Evolutionary conservation across 2,797 vertebrate species (phyloP), one percentile per base, ranked within the genome.

Genomic region (Botia almorhae): DNA sequence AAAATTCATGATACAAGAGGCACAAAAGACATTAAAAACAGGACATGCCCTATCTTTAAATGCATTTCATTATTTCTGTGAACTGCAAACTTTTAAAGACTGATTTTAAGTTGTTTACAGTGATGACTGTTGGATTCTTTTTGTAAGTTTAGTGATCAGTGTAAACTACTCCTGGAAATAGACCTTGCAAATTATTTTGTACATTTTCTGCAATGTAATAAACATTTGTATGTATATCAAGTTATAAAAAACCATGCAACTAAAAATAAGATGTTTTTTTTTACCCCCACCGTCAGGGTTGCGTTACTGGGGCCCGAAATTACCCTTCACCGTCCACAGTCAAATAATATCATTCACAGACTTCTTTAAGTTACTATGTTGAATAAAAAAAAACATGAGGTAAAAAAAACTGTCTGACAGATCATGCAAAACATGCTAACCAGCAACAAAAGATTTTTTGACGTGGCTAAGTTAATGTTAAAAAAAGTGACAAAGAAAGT

Each of bases 391-490:
- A 97, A n/a, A 95, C 94, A 96, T 93, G 96, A 97, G 95, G 96
- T 97, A 96, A 94, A 90, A 94, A 95, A 97, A 95, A 96, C n/a
- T n/a, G 95, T 96, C 95, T 92, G 93, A 94, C 85, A 96, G 93
- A 93, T 95, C 96, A 96, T 96, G 95, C 96, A 96, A 94, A 93
- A 95, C 95, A 96, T 96, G 95, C 96, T 92, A 93, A 95, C 96
- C 90, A 94, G 93, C 91, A 93, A 95, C 93, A 93, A 79, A 71
- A 76, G 51, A 39, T 64, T 36, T 2, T 11, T 73, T 69, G 93
- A 85, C 89, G 92, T 93, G 92, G 94, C 94, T 87, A 87, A 94
- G 89, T 92, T 88, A 93, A 94, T 29, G 1, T 29, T 29, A 29
- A 77, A 75, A 89, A 93, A 93, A 92, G 92, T 93, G 94, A 95